A percentile compares a stretch with the other conserved stretches of the same genome.
These are phyloP conservation scores for Brachionus calyciflorus DNA, from an alignment of 1,140 invertebrate species.

Conservation along the genomic window DNA sequence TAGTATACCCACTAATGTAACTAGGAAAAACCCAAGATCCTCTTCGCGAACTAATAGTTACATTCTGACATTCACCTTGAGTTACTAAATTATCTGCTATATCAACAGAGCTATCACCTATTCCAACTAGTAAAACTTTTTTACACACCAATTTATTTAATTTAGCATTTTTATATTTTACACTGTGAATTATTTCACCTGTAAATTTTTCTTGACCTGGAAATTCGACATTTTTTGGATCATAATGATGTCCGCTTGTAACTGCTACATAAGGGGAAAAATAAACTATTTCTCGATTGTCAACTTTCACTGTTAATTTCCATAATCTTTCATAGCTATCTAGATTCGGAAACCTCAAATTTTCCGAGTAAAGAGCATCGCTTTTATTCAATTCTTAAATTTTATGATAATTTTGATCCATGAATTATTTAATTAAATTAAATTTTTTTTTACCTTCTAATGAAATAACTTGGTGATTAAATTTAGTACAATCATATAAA, in stretches of 20 bases:
- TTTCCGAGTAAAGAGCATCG: background rate
- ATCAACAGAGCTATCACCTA: conserved; percentile 58
- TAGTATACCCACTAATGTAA: conserved; percentile 54
- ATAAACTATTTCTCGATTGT: conserved; percentile 31
- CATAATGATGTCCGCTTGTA: conserved; percentile 57
- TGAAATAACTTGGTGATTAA: conserved; percentile 26
- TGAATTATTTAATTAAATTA: too few relatives aligned
- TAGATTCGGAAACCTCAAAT: conserved; percentile 7
- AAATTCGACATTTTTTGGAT: conserved; percentile 52
- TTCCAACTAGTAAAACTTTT: conserved; percentile 55
- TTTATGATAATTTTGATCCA: too few relatives aligned
- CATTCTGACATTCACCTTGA: conserved; percentile 53
- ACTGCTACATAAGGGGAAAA: conserved; percentile 52
- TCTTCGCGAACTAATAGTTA: conserved; percentile 54
- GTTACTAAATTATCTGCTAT: conserved; percentile 54
- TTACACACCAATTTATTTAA: conserved; percentile 53
- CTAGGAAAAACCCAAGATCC: conserved; percentile 57
- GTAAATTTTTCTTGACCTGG: conserved; percentile 54
- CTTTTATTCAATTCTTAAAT: background rate
- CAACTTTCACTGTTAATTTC: conserved; percentile 19
- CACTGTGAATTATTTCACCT: conserved; percentile 57
- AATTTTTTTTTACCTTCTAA: conserved; percentile 15
- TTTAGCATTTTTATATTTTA: conserved; percentile 55
- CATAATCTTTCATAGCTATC: conserved; percentile 15
- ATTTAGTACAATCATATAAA: conserved; percentile 3